These are phyloP conservation scores for Polypterus senegalus DNA, from an alignment of 2,113 vertebrate genomes.

Conservation along the genomic window DNA sequence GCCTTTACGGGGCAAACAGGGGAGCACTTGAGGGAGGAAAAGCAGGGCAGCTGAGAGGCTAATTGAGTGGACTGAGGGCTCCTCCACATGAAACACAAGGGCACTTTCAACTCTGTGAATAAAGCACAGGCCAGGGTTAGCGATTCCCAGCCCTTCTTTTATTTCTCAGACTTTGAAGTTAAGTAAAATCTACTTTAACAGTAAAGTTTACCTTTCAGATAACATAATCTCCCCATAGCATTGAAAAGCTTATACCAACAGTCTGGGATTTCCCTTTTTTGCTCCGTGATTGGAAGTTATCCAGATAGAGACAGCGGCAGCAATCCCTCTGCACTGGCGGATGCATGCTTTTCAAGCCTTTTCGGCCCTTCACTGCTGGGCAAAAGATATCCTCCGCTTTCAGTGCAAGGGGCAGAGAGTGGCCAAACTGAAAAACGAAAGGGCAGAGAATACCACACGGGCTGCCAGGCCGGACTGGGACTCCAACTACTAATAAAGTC, in stretches of 20 bases:
- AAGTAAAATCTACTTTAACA: constrained; percentile 60
- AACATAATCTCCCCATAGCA: constrained; percentile 76
- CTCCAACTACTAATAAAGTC: background rate
- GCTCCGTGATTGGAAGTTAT: constrained; percentile 66
- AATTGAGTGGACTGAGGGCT: constrained; percentile 68
- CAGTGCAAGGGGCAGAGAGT: too few species aligned
- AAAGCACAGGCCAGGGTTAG: constrained; percentile 35
- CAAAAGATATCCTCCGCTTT: too few species aligned
- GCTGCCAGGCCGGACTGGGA: too few species aligned
- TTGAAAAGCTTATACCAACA: constrained; percentile 75
- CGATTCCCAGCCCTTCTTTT: constrained; percentile 52
- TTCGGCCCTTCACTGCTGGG: too few species aligned
- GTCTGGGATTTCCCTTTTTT: constrained; percentile 73
- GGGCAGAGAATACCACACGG: too few species aligned
- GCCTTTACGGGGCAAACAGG: constrained; percentile 67
- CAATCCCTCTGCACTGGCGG: too few species aligned
- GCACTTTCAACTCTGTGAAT: constrained; percentile 50
- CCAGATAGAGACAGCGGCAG: constrained; percentile 44
- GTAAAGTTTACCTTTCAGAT: constrained; percentile 84
- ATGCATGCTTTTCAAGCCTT: too few species aligned
- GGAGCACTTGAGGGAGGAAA: constrained; percentile 63
- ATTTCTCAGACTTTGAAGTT: constrained; percentile 55
- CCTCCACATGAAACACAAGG: constrained; percentile 51
- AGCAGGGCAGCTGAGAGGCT: constrained; percentile 59
- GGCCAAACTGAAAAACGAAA: too few species aligned